Percentiles rank a stretch among this genome's conserved stretches.
Evolutionary conservation across 2,797 vertebrate species (phyloP).

Genomic region (Acomys russatus): DNA sequence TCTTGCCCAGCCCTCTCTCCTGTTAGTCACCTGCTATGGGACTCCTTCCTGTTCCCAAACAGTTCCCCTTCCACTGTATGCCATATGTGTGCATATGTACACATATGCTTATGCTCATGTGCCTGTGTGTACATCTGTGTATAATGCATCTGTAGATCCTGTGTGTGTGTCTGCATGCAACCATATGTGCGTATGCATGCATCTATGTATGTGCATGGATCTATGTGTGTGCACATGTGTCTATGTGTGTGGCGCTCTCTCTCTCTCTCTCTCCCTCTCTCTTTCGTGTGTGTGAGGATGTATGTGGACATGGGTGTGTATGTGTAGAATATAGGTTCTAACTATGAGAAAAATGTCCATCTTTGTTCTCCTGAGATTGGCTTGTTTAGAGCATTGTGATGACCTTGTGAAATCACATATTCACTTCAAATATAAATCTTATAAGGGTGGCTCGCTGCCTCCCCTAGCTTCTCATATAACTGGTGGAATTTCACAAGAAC

Average conservation of each 20-base stretch:
- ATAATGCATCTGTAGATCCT: neutral
- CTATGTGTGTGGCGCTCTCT: neutral
- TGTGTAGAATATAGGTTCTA: neutral
- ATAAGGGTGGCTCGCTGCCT: accelerated
- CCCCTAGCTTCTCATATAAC: too few species aligned
- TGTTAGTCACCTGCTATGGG: neutral
- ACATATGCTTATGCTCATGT: neutral
- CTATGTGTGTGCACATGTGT: neutral
- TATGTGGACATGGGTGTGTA: neutral
- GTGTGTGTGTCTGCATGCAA: neutral
- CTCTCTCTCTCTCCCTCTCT: too few species aligned
- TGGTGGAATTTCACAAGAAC: accelerated
- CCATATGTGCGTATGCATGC: neutral
- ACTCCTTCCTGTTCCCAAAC: neutral
- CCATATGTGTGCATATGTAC: neutral
- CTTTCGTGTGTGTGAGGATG: neutral
- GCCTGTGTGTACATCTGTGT: neutral
- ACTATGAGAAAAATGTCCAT: neutral
- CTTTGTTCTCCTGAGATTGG: neutral
- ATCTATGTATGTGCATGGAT: neutral
- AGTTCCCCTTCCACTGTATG: neutral
- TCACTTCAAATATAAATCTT: neutral
- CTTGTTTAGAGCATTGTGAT: neutral
- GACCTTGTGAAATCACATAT: neutral
- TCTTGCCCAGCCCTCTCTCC: too few species aligned